Evolutionary conservation across 2,888 invertebrate genomes (phyloP).

Genomic region (Pollenia griseotomentosa): DNA sequence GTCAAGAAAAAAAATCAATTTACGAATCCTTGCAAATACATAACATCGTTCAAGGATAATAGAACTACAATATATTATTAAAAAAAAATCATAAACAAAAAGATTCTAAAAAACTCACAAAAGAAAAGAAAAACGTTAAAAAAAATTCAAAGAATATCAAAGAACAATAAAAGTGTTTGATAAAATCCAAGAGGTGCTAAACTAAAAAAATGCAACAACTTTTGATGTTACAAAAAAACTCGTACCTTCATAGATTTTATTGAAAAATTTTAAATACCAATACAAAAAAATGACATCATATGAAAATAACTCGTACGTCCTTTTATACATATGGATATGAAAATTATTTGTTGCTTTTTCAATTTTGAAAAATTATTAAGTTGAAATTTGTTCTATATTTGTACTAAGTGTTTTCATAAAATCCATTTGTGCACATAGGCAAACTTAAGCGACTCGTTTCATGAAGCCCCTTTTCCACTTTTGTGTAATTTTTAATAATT

Average conservation of each 20-base stretch:
- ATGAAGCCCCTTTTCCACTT: no score
- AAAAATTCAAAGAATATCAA: background rate
- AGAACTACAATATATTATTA: constrained; percentile 46
- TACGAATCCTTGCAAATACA: constrained; percentile 64
- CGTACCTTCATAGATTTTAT: background rate
- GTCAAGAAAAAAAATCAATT: constrained; percentile 67
- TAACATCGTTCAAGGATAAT: constrained; percentile 71
- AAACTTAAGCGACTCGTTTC: no score
- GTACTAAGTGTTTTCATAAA: no score
- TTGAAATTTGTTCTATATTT: no score
- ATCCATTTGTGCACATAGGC: no score
- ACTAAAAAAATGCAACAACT: constrained; percentile 6
- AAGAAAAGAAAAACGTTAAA: background rate
- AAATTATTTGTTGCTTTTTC: no score
- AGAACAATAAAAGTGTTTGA: background rate
- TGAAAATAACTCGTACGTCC: background rate
- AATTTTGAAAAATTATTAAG: no score
- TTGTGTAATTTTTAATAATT: no score
- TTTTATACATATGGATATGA: no score
- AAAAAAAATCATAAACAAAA: constrained; percentile 30
- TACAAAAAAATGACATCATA: constrained; percentile 31
- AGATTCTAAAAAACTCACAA: constrained; percentile 8
- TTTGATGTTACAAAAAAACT: background rate
- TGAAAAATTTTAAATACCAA: background rate
- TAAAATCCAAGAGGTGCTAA: constrained; percentile 2